Conservation (phyloP, 2,113 vertebrate genomes). For the Piaya cayana region DNA sequence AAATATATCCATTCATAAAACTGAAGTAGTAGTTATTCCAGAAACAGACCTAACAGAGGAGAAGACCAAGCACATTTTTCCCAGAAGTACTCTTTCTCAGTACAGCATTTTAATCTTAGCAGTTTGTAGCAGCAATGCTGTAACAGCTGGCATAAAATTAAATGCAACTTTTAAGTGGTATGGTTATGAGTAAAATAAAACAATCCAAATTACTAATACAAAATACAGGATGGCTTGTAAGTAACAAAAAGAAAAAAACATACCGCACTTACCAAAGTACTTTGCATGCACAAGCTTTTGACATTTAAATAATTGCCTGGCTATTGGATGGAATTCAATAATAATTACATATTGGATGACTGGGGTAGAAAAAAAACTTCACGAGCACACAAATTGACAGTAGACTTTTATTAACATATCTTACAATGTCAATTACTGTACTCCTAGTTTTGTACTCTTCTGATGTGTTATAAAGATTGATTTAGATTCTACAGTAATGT, state of each 20-base stretch:
- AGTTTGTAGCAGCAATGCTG: background rate
- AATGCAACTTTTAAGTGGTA: background rate
- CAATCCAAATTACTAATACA: background rate
- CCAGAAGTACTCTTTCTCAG: background rate
- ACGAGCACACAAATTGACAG: conserved; percentile 72
- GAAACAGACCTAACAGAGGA: background rate
- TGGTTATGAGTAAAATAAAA: background rate
- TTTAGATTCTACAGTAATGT: conserved; percentile 99
- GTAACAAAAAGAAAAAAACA: background rate
- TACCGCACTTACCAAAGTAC: background rate
- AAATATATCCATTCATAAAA: background rate
- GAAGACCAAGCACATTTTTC: background rate
- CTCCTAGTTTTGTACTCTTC: conserved; percentile 86
- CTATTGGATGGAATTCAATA: background rate
- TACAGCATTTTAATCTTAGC: background rate
- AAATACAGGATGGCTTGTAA: background rate
- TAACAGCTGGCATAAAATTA: background rate
- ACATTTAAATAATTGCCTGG: background rate
- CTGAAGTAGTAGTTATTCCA: background rate
- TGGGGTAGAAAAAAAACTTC: background rate
- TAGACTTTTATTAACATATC: conserved; percentile 99
- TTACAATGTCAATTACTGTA: conserved; percentile 91
- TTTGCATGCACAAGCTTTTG: background rate
- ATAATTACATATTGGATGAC: background rate
- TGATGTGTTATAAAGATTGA: conserved; percentile 91